These are phyloP conservation scores for Malaclemys terrapin DNA, from an alignment of 2,113 vertebrate species.

Conservation along the genomic window DNA sequence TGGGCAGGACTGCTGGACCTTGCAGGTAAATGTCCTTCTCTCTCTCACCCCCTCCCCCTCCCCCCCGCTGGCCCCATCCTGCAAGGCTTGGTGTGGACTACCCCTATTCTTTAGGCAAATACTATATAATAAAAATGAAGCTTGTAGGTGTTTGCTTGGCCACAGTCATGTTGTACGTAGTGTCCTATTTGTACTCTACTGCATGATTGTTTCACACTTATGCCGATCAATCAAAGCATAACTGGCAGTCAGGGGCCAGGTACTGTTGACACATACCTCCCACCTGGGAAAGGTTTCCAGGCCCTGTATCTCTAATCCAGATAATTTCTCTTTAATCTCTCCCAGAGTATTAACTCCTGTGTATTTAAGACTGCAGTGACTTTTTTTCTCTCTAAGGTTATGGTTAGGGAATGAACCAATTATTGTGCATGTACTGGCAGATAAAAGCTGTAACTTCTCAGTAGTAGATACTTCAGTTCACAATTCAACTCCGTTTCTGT, in stretches of 20 bases:
- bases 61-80: rapidly evolving
- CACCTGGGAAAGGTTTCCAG: not conserved
- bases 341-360: not conserved
- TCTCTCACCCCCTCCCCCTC: rapidly evolving
- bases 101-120: not conserved
- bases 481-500: not conserved
- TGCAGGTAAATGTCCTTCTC: not conserved
- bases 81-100: not conserved
- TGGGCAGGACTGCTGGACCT: not conserved
- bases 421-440: not conserved
- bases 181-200: slow-evolving; percentile 54
- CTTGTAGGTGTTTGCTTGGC: not conserved
- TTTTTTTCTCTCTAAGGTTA: not conserved
- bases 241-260: slow-evolving; percentile 46
- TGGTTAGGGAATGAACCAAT: not conserved
- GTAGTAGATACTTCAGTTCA: not conserved
- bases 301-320: rapidly evolving
- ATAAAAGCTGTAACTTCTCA: not conserved
- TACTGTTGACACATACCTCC: not conserved
- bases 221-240: slow-evolving; percentile 59
- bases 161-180: not conserved
- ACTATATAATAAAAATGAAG: not conserved
- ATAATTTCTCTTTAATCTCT: not conserved
- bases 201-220: slow-evolving; percentile 48
- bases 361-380: not conserved